Conservation (phyloP, 1,140 invertebrate genomes). For the Cydia strobilella region DNA sequence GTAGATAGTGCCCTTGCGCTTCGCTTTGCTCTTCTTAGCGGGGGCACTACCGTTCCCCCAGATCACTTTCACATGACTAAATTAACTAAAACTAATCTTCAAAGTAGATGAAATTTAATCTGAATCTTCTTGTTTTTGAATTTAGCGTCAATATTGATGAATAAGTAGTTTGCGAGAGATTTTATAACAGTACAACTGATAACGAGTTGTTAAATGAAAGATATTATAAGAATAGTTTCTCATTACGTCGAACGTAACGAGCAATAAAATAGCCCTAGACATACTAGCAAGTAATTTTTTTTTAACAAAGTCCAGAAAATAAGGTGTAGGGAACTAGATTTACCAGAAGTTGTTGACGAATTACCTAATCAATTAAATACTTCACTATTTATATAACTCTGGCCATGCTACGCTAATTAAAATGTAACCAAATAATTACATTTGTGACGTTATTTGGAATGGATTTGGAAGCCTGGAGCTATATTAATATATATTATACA, state of each 20-base stretch:
- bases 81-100: too few species aligned
- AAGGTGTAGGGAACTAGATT: background rate
- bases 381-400: background rate
- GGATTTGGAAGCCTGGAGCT: too few species aligned
- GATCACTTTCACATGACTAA: too few species aligned
- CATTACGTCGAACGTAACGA: background rate
- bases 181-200: background rate
- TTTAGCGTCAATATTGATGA: too few species aligned
- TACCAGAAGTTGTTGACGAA: constrained; percentile 26
- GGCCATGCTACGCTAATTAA: background rate
- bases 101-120: too few species aligned
- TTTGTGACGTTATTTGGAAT: too few species aligned
- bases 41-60: too few species aligned
- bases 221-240: background rate
- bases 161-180: too few species aligned
- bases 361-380: background rate
- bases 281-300: background rate
- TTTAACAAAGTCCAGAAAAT: constrained; percentile 1
- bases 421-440: background rate
- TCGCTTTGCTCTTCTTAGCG: too few species aligned
- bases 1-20: too few species aligned
- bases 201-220: background rate
- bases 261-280: background rate
- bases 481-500: too few species aligned
- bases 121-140: too few species aligned